These are phyloP conservation scores for Chaetops frenatus DNA, from an alignment of 2,113 vertebrate genomes.

Conservation along the genomic window DNA sequence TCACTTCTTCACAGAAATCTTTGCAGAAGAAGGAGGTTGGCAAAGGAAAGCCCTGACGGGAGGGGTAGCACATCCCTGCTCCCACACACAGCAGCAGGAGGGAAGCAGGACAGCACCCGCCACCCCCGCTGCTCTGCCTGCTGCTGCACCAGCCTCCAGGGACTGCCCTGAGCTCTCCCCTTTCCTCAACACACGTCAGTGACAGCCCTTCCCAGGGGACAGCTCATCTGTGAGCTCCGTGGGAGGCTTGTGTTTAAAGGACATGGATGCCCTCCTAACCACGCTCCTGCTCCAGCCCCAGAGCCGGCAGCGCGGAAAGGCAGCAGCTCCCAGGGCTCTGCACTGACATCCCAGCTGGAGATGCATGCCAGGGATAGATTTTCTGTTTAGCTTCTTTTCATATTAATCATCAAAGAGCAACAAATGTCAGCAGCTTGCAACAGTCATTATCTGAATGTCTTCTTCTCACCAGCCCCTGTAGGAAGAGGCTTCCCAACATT, in stretches of 20 bases:
- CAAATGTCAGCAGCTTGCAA: not conserved
- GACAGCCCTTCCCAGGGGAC: not conserved
- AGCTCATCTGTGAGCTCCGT: not conserved
- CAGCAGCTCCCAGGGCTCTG: not conserved
- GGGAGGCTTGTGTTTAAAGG: not conserved
- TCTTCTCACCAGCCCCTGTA: not conserved
- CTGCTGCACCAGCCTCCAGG: not conserved
- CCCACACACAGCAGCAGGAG: not conserved
- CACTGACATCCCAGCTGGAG: not conserved
- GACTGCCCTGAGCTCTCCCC: not conserved
- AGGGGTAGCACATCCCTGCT: not conserved
- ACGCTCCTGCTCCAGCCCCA: not conserved
- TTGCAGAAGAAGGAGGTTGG: not conserved
- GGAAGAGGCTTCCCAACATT: not conserved
- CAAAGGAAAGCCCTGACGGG: not conserved
- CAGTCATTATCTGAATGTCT: not conserved
- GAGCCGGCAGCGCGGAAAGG: not conserved
- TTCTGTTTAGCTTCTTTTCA: constrained; percentile 8
- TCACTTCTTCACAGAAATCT: not conserved
- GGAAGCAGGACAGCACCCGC: not conserved
- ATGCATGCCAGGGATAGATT: not conserved
- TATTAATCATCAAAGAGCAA: constrained; percentile 43
- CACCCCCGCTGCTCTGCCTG: not conserved
- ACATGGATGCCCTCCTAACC: fast-evolving
- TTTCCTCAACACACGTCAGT: not conserved